These are phyloP conservation scores for Hanleya hanleyi DNA, from an alignment of 2,888 invertebrate species.

Conservation along the genomic window DNA sequence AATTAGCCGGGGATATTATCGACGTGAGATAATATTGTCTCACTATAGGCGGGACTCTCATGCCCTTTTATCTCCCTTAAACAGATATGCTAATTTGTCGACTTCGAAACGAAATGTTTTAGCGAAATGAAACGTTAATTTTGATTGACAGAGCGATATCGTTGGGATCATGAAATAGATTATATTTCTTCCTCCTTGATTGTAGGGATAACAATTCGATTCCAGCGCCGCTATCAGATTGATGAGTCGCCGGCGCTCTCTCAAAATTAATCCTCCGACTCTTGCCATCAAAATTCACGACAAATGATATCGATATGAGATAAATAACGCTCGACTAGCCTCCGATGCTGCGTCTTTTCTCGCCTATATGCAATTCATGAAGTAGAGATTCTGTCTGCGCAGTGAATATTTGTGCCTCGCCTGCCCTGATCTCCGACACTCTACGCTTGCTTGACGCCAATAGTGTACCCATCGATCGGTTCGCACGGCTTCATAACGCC, in stretches of 20 bases:
- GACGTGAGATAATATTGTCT: neutral
- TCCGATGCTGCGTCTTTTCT: neutral
- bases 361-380: constrained; percentile 6
- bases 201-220: constrained; percentile 5
- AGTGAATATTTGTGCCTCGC: constrained; percentile 5
- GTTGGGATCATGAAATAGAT: constrained; percentile 2
- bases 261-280: constrained; percentile 6
- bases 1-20: neutral
- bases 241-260: neutral
- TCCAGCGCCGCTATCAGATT: neutral
- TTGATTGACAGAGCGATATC: constrained; percentile 6
- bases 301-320: constrained; percentile 7
- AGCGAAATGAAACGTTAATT: constrained; percentile 10
- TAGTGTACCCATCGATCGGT: neutral
- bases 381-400: constrained; percentile 5
- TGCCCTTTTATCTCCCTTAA: neutral
- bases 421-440: neutral
- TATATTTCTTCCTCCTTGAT: constrained; percentile 1
- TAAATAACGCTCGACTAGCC: neutral
- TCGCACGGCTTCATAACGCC: neutral
- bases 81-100: constrained; percentile 9
- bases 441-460: neutral
- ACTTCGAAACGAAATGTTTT: constrained; percentile 8
- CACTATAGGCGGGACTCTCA: neutral
- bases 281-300: constrained; percentile 3